Conservation (phyloP, 2,888 invertebrate genomes). For the Leptinotarsa rubiginosa region DNA sequence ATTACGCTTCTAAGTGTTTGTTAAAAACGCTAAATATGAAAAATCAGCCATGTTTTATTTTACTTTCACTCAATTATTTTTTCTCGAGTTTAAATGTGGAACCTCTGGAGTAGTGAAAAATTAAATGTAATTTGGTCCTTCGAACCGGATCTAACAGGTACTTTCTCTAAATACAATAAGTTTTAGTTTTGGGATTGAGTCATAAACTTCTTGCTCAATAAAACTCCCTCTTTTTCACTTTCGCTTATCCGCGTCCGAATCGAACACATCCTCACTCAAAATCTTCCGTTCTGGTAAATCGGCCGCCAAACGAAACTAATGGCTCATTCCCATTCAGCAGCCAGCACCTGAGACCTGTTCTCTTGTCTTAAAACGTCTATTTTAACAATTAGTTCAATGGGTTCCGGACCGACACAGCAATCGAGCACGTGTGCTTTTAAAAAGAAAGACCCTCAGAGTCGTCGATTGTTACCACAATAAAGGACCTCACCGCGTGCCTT, state of each 20-base stretch:
- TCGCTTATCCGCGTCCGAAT: neutral
- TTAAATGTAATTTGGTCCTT: neutral
- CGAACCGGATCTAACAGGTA: neutral
- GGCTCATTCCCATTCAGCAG: constrained; percentile 13
- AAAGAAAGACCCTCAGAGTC: constrained; percentile 36
- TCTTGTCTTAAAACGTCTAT: constrained; percentile 35
- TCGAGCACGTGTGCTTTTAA: constrained; percentile 43
- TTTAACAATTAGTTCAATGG: constrained; percentile 42
- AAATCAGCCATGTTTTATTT: no score
- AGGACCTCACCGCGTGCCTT: constrained; percentile 33
- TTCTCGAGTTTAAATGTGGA: no score
- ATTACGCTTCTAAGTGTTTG: no score
- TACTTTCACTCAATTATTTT: no score
- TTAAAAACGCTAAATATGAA: no score
- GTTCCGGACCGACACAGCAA: constrained; percentile 33
- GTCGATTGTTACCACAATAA: constrained; percentile 40
- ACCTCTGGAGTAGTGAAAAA: no score
- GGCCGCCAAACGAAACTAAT: constrained; percentile 10
- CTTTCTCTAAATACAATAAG: no score
- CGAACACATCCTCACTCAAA: neutral
- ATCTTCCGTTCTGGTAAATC: constrained; percentile 6
- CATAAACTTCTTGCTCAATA: no score
- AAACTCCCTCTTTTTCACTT: neutral
- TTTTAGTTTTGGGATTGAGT: no score
- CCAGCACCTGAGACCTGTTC: constrained; percentile 37